Base-by-base conservation (phyloP, 2,113 vertebrate species). In the Epinephelus fuscoguttatus region DNA sequence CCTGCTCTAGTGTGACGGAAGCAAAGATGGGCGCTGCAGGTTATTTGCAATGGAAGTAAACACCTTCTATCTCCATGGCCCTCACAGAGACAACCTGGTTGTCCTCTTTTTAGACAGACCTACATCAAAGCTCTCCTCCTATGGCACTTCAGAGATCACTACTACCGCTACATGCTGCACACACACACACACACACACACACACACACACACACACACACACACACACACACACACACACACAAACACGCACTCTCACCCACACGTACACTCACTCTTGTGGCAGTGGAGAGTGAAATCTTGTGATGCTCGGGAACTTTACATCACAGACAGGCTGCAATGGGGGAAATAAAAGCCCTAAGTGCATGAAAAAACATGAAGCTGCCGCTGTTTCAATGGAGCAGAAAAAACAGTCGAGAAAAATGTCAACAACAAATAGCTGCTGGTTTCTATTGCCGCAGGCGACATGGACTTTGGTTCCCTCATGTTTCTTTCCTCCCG, bases 341-440 rank as follows among this genome's bases (percentile, higher is more conserved):
- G 55, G 82, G 59, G 70, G 21, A 12, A 75, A 27, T 81, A 87
- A 89, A 78, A 67, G 69, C 45, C 75, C 70, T 64, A 80, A 87
- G 89, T 72, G 85, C 83, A 87, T 88, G 75, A 91, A 85, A 88
- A 92, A 93, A 87, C 88, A 90, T 52, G 60, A 90, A 79, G 78
- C 84, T 82, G 78, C 70, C 59, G 30, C 78, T 73, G 75, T 90
- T 91, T 84, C 89, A 93, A 85, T 89, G 64, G 87, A 94, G 92
- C 94, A 94, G 85, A 90, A 92, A 88, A 89, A 88, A 84, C 83
- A 82, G 70, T 17, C 14, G 70, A 73, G 75, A 88, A 86, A 94
- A 94, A 94, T 93, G 91, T 93, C 89, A 93, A 92, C 90, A 95
- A 89, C 91, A 94, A 93, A 94, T 92, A 93, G 83, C 91, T 93